Conservation (phyloP, 2,888 invertebrate species). For the Embidobia sp. region DNA sequence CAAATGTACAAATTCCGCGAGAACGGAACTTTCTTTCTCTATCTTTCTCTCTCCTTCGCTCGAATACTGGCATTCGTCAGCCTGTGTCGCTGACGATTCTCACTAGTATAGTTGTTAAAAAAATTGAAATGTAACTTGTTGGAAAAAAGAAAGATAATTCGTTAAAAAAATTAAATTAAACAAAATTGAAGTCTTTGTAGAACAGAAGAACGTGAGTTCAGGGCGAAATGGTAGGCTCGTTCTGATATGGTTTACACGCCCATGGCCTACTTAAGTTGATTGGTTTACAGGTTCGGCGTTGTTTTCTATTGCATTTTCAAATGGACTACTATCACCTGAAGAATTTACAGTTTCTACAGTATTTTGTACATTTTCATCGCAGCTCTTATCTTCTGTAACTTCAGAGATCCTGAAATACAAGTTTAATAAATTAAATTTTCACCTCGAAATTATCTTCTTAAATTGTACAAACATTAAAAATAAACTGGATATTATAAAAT, state of each 20-base stretch:
- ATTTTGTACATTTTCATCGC: conserved; percentile 63
- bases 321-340: conserved; percentile 59
- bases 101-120: conserved; percentile 43
- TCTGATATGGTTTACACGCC: conserved; percentile 73
- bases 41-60: not conserved
- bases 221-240: conserved; percentile 73
- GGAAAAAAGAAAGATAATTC: conserved; percentile 20
- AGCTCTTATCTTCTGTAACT: conserved; percentile 62
- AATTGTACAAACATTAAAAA: too few species aligned
- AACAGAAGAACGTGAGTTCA: conserved; percentile 72
- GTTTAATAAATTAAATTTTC: too few species aligned
- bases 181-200: conserved; percentile 37
- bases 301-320: conserved; percentile 55
- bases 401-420: conserved; percentile 66
- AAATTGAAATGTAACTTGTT: conserved; percentile 19
- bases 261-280: conserved; percentile 34
- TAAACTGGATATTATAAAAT: too few species aligned
- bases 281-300: conserved; percentile 56
- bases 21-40: conserved; percentile 26
- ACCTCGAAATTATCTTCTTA: too few species aligned
- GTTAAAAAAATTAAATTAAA: conserved; percentile 34
- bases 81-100: conserved; percentile 31
- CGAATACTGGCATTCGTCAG: conserved; percentile 54
- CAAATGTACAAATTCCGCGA: conserved; percentile 55
- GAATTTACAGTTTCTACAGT: conserved; percentile 63